These are phyloP conservation scores for Brachionus asplanchnoidis DNA, from an alignment of 1,140 invertebrate genomes.

Conservation along the genomic window DNA sequence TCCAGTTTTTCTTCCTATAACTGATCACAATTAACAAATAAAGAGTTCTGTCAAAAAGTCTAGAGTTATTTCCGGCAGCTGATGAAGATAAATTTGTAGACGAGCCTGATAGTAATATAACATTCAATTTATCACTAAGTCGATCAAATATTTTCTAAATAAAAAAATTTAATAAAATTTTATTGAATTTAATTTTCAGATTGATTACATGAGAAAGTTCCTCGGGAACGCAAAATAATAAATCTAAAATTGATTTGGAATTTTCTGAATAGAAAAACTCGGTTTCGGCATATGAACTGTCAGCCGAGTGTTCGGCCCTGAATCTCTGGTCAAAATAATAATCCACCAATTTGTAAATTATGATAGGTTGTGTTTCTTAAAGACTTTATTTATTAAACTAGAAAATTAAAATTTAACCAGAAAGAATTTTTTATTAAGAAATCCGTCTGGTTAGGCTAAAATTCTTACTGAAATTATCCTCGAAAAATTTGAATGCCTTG, in stretches of 20 bases:
- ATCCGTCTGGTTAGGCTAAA: not conserved
- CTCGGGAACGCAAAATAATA: conserved; percentile 1
- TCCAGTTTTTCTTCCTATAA: conserved; percentile 18
- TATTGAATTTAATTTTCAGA: not conserved
- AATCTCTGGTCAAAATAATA: conserved; percentile 9
- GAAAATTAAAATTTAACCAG: not conserved
- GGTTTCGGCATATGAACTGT: not conserved
- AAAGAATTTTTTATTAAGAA: not conserved
- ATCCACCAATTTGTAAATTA: not conserved
- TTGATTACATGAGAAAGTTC: conserved; percentile 13
- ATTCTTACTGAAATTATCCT: not conserved
- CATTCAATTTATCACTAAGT: not conserved
- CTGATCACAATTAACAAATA: not conserved
- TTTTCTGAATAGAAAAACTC: not conserved
- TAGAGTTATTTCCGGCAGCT: not conserved
- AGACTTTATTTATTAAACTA: not conserved
- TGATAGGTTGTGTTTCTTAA: not conserved
- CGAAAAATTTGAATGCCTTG: not conserved
- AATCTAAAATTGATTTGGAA: conserved; percentile 17
- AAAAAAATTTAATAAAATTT: not conserved
- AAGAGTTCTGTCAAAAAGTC: conserved; percentile 10
- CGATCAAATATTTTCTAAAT: conserved; percentile 9
- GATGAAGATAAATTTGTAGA: not conserved
- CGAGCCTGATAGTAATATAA: not conserved
- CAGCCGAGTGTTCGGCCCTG: not conserved